Evolutionary conservation across 2,113 vertebrate genomes (phyloP).

Genomic region (Struthidea cinerea): DNA sequence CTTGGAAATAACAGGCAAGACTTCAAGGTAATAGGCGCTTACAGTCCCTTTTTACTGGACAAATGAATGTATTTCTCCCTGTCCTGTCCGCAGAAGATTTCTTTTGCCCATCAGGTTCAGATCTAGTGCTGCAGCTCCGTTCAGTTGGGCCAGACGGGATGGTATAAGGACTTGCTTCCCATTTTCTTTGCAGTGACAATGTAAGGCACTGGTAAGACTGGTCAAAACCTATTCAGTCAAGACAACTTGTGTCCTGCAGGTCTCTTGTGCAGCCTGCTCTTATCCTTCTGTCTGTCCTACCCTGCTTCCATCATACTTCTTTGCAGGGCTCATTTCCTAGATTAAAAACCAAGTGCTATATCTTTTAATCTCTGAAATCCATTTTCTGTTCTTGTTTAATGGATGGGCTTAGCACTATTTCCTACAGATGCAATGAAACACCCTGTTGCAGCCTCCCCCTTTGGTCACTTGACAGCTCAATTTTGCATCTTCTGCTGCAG

Average conservation of each 20-base stretch:
- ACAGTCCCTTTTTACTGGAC: not conserved
- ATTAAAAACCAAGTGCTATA: not conserved
- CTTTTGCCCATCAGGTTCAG: not conserved
- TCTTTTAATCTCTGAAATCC: not conserved
- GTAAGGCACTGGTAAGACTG: not conserved
- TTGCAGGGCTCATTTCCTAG: not conserved
- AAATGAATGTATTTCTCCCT: not conserved
- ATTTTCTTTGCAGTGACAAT: not conserved
- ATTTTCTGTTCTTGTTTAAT: not conserved
- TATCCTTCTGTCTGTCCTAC: not conserved
- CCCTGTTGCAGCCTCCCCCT: not conserved
- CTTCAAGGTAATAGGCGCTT: not conserved
- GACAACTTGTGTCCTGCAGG: not conserved
- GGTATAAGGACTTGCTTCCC: not conserved
- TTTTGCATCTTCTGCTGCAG: not conserved
- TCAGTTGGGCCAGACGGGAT: not conserved
- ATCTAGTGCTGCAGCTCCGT: not conserved
- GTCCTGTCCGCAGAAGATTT: not conserved
- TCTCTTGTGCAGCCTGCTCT: not conserved
- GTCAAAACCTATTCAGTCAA: not conserved
- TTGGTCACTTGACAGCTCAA: not conserved
- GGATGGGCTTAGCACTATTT: not conserved
- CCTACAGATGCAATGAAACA: not conserved
- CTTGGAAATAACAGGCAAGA: not conserved
- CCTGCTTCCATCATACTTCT: not conserved